Evolutionary conservation across 2,113 vertebrate genomes (phyloP).

Genomic region (Macrotis lagotis): DNA sequence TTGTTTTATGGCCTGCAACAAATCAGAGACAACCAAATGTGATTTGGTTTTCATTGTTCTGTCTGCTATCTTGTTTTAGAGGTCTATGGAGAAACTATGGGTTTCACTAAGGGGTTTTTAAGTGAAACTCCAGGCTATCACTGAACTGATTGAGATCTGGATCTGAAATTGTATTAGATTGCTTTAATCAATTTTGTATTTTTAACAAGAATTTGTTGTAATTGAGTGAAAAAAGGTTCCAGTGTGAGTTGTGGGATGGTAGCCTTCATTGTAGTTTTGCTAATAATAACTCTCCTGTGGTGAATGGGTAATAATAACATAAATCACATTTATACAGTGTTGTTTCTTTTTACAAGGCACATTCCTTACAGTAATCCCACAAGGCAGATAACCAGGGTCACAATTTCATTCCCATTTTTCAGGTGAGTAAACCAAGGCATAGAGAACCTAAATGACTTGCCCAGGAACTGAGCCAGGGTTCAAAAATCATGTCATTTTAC

Average conservation of each 20-base stretch:
- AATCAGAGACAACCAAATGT: background rate
- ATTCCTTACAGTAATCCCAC: background rate
- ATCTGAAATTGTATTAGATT: background rate
- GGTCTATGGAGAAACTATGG: background rate
- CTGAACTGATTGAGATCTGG: background rate
- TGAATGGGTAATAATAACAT: background rate
- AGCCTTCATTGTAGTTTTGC: background rate
- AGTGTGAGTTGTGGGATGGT: background rate
- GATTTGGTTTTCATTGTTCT: background rate
- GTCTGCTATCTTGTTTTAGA: background rate
- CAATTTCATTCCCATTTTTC: background rate
- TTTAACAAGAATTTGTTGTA: background rate
- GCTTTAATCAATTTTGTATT: background rate
- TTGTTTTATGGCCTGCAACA: conserved; percentile 13
- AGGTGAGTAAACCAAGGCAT: background rate
- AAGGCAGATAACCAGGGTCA: background rate
- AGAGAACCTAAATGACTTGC: background rate
- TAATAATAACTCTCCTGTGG: background rate
- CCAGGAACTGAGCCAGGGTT: background rate
- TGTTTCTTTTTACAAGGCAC: background rate
- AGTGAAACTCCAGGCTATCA: background rate
- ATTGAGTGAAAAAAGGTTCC: background rate
- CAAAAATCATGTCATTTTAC: background rate
- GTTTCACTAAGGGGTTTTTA: background rate
- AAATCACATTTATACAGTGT: background rate